These are phyloP conservation scores for Metacarcinus magister DNA, from an alignment of 2,888 invertebrate species.

Conservation along the genomic window DNA sequence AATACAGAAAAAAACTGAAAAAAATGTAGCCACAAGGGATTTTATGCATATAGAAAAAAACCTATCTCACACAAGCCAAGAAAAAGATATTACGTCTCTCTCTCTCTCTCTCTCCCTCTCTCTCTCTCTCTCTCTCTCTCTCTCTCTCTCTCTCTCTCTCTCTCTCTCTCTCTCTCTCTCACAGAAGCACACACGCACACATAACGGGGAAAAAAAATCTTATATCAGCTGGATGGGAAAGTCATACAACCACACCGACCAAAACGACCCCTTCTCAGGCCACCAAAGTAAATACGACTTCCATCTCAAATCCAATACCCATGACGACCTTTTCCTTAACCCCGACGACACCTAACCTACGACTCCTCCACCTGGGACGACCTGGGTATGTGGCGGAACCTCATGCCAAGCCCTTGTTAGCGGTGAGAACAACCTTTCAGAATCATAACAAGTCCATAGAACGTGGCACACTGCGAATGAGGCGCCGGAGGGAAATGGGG, in stretches of 20 bases:
- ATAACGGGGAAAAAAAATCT: not conserved
- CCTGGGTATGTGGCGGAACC: not conserved
- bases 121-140: constrained; percentile 26
- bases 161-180: not conserved
- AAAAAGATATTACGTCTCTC: not conserved
- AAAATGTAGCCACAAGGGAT: not conserved
- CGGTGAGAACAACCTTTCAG: not conserved
- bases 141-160: not conserved
- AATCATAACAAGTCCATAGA: constrained; percentile 15
- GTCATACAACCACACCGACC: not conserved
- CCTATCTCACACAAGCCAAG: not conserved
- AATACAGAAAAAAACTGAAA: not conserved
- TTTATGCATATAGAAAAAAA: not conserved
- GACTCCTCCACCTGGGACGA: not conserved
- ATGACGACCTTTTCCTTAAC: not conserved
- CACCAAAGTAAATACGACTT: constrained; percentile 26
- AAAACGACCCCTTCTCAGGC: not conserved
- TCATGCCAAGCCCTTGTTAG: constrained; percentile 31
- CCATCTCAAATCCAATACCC: constrained; percentile 12
- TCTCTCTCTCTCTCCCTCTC: constrained; percentile 6
- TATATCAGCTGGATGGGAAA: not conserved
- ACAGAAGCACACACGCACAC: not conserved
- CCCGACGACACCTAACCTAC: not conserved
- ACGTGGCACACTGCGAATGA: not conserved
- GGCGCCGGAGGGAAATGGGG: not conserved